Percentiles rank a stretch among this genome's conserved stretches.
Conservation (phyloP, 2,888 invertebrate species). For the Erebia aethiops region DNA sequence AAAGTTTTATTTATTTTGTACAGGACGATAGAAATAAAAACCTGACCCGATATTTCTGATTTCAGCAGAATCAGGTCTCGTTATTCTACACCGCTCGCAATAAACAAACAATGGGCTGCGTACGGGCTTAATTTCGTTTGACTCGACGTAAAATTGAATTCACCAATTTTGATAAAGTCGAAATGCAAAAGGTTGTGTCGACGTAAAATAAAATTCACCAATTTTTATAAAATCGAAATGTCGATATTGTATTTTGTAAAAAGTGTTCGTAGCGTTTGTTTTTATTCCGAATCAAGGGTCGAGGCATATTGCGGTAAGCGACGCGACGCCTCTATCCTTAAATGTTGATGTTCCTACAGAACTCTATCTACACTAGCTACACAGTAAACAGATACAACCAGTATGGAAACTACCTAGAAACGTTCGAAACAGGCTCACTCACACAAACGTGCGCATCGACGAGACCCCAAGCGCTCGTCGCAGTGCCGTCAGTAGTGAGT, state of each 20-base stretch:
- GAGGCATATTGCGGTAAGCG: too few relatives aligned
- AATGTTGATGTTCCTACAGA: too few relatives aligned
- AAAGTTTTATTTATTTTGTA: background rate
- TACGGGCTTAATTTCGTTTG: background rate
- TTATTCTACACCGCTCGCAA: constrained; percentile 8
- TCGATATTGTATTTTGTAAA: background rate
- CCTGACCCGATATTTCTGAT: background rate
- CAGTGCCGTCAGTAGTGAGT: too few relatives aligned
- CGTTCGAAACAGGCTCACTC: too few relatives aligned
- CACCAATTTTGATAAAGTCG: constrained; percentile 5
- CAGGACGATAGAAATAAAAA: background rate
- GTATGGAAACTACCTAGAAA: too few relatives aligned
- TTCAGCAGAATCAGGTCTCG: background rate
- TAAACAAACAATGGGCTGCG: constrained; percentile 5
- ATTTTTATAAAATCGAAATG: background rate
- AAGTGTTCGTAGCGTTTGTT: background rate
- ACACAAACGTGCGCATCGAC: too few relatives aligned
- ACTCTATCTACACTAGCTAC: too few relatives aligned
- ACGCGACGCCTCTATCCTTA: too few relatives aligned
- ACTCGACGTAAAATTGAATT: constrained; percentile 6
- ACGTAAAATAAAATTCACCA: background rate
- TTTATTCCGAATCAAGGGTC: background rate
- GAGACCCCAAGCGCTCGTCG: too few relatives aligned
- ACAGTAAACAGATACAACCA: too few relatives aligned
- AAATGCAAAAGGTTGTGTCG: background rate